phyloP scores from a whole-genome alignment of 2,113 vertebrate genomes.

The Rhipidura dahli region DNA sequence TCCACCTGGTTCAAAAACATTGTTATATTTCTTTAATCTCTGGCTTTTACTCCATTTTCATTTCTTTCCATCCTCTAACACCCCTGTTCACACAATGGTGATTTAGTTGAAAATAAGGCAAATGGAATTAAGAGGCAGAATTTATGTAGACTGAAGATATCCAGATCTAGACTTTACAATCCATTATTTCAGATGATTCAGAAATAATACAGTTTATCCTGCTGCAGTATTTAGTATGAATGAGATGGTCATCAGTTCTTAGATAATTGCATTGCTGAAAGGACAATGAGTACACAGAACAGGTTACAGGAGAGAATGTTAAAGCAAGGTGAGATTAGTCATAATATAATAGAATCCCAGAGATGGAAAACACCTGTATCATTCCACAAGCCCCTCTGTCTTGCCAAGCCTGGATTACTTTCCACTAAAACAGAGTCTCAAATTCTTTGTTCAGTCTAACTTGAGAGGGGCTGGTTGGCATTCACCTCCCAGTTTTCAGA shows the following conservation, averaged over 20 bases:
- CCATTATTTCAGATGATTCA: neutral
- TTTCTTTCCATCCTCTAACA: neutral
- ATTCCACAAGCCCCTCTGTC: neutral
- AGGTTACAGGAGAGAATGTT: neutral
- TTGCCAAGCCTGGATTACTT: neutral
- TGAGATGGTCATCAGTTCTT: neutral
- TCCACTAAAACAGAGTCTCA: neutral
- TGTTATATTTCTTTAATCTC: neutral
- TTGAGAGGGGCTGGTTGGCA: neutral
- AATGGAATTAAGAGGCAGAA: neutral
- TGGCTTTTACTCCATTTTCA: neutral
- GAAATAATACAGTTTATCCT: constrained; percentile 33
- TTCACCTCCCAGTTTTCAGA: neutral
- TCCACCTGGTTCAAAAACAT: neutral
- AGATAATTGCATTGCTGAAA: constrained; percentile 18
- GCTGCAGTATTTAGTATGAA: neutral
- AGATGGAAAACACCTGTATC: neutral
- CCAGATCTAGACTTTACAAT: neutral
- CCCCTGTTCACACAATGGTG: neutral
- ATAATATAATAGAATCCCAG: neutral
- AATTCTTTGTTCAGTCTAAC: neutral
- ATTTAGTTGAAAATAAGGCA: constrained; percentile 1
- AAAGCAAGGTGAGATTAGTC: constrained; percentile 1
- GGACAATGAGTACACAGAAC: neutral
- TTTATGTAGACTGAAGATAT: neutral